These are phyloP conservation scores for Electrona antarctica DNA, from an alignment of 2,113 vertebrate genomes.

Conservation along the genomic window DNA sequence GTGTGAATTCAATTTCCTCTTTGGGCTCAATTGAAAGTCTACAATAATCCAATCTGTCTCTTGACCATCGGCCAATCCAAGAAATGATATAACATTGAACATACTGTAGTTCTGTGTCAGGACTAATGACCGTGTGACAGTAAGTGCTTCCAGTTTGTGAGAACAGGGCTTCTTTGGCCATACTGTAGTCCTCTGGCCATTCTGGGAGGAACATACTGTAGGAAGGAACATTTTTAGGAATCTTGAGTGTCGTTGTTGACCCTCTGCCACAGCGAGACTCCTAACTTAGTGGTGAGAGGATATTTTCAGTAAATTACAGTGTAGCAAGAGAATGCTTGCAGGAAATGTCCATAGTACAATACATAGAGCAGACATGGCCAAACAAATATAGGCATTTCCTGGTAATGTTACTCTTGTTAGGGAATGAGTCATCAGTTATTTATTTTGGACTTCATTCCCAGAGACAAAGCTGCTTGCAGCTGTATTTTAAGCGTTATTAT, in stretches of 20 bases:
- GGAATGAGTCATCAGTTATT: conserved; percentile 42
- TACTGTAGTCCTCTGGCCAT: conserved; percentile 40
- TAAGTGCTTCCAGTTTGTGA: conserved; percentile 41
- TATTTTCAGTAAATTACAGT: conserved; percentile 76
- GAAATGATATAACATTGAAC: background rate
- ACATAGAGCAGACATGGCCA: conserved; percentile 41
- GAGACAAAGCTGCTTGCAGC: conserved; percentile 8
- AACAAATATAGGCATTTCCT: conserved; percentile 62
- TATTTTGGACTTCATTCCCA: conserved; percentile 38
- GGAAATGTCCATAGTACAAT: conserved; percentile 71
- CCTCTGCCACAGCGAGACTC: conserved; percentile 45
- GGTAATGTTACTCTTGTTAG: conserved; percentile 31
- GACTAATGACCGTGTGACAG: background rate
- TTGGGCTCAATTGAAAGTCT: background rate
- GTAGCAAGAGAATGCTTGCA: conserved; percentile 66
- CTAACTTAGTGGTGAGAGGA: conserved; percentile 41
- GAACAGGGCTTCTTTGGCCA: conserved; percentile 19
- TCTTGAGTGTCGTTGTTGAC: conserved; percentile 61
- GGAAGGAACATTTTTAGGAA: conserved; percentile 66
- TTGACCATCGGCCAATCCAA: background rate
- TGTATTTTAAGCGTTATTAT: conserved; percentile 1
- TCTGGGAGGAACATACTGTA: conserved; percentile 23
- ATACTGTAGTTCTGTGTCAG: background rate
- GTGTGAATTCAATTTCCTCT: background rate
- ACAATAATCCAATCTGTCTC: background rate